Percentiles rank a stretch among this genome's conserved stretches.
Conservation (phyloP, 2,888 invertebrate genomes). For the Pristionchus japonicus region DNA sequence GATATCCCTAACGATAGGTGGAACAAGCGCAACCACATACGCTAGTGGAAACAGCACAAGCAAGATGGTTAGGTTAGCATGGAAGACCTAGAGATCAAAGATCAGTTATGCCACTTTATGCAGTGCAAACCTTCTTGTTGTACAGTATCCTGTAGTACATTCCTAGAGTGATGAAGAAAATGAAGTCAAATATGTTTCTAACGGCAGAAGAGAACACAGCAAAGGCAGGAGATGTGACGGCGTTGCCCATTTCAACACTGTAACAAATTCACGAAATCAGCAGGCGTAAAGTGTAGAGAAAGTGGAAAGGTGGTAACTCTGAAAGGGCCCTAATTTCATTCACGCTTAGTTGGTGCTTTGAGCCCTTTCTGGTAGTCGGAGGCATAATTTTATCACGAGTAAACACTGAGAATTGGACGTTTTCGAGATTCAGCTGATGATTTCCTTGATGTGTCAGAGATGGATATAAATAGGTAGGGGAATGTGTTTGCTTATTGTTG, state of each 20-base stretch:
- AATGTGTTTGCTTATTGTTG: no score
- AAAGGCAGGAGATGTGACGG: neutral
- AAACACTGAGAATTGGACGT: no score
- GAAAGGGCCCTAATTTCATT: neutral
- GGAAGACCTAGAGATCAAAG: constrained; percentile 31
- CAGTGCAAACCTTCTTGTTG: neutral
- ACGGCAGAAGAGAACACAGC: neutral
- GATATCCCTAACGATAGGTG: neutral
- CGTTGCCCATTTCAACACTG: neutral
- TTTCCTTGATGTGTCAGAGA: no score
- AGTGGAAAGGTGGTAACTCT: neutral
- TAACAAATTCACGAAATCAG: neutral
- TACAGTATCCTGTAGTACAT: neutral
- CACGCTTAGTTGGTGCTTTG: neutral
- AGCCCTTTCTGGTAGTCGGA: neutral
- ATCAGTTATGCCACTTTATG: neutral
- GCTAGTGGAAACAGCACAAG: neutral
- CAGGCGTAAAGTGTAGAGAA: neutral
- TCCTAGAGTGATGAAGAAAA: neutral
- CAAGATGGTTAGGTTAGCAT: neutral
- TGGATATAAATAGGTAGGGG: no score
- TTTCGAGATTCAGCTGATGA: neutral
- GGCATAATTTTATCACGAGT: neutral
- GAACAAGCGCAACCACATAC: neutral
- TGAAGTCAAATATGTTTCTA: neutral